Evolutionary conservation across 2,888 invertebrate genomes (phyloP).

Genomic region (Heliconius erato): DNA sequence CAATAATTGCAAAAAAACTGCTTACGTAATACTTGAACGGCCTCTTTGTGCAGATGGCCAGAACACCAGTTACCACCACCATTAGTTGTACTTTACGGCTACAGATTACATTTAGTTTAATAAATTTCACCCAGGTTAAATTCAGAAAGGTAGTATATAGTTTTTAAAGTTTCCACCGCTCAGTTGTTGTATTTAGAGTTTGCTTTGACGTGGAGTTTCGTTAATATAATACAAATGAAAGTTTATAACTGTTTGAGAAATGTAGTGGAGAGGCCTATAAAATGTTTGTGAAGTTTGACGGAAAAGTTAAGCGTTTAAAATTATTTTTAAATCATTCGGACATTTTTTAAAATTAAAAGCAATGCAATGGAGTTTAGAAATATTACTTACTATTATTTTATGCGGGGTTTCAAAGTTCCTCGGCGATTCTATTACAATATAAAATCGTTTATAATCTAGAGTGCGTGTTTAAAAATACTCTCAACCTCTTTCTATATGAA

Average conservation of each 20-base stretch:
- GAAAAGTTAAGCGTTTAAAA: conserved; percentile 7
- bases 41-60: neutral
- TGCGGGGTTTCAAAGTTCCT: too few relatives aligned
- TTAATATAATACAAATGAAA: conserved; percentile 31
- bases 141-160: conserved; percentile 4
- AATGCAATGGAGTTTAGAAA: neutral
- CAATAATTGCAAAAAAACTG: too few relatives aligned
- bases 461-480: neutral
- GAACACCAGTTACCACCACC: too few relatives aligned
- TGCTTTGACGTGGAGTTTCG: conserved; percentile 37
- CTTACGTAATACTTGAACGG: too few relatives aligned
- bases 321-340: conserved; percentile 16
- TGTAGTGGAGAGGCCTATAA: conserved; percentile 35
- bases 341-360: neutral
- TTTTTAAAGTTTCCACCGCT: conserved; percentile 2
- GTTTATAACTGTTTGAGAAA: conserved; percentile 40
- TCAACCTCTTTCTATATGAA: conserved; percentile 3
- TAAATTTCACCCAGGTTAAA: neutral
- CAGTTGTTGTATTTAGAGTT: conserved; percentile 22
- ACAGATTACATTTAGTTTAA: neutral
- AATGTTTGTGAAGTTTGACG: conserved; percentile 28
- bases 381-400: neutral
- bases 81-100: neutral
- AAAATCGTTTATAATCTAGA: neutral
- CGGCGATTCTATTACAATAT: too few relatives aligned